These are phyloP conservation scores for Phragmatobia fuliginosa DNA, from an alignment of 2,888 invertebrate species.

Conservation along the genomic window DNA sequence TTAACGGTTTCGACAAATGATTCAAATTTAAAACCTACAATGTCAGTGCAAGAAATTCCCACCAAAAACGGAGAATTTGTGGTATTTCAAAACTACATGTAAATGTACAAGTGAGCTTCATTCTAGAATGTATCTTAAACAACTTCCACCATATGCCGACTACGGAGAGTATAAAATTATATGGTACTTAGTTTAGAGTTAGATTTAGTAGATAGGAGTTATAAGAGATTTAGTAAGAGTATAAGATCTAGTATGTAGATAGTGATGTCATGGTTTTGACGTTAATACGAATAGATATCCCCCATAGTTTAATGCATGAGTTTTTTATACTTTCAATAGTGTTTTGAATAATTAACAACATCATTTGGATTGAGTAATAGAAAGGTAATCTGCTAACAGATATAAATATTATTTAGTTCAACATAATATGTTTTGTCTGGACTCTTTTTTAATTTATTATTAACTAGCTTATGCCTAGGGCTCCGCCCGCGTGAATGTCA, in stretches of 20 bases:
- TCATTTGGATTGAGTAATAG: background rate
- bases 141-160: too few relatives aligned
- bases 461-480: too few relatives aligned
- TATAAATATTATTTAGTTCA: background rate
- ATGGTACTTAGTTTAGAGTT: background rate
- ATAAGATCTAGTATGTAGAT: background rate
- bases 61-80: too few relatives aligned
- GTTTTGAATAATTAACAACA: conserved; percentile 33
- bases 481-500: too few relatives aligned
- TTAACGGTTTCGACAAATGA: too few relatives aligned
- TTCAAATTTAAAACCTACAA: too few relatives aligned
- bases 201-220: background rate
- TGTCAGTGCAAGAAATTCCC: too few relatives aligned
- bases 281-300: background rate
- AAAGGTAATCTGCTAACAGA: background rate
- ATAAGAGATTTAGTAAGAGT: background rate
- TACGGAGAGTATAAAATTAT: too few relatives aligned
- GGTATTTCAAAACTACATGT: too few relatives aligned
- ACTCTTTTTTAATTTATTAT: background rate
- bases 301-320: conserved; percentile 32
- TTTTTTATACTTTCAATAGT: conserved; percentile 15
- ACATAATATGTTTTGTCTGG: background rate
- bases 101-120: too few relatives aligned
- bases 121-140: too few relatives aligned
- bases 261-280: background rate